phyloP scores from a whole-genome alignment of 1,140 invertebrate genomes.

The Ips typographus region DNA sequence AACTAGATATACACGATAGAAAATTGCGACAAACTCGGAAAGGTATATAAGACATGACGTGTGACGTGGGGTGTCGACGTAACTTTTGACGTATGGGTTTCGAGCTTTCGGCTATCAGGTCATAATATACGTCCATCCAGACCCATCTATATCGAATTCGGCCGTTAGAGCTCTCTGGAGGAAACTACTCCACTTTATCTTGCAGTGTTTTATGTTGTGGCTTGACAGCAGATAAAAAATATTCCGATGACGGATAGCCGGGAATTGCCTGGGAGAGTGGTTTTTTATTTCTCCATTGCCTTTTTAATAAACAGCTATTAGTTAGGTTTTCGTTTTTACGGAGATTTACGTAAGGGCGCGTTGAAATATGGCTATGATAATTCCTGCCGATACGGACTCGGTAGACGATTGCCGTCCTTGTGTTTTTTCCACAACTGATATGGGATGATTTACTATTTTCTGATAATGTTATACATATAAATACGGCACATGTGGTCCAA shows the following conservation, averaged over 20 bases:
- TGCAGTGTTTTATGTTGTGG: conserved; percentile 46
- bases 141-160: conserved; percentile 45
- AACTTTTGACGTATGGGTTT: conserved; percentile 41
- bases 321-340: conserved; percentile 41
- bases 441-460: too few species aligned
- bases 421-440: neutral
- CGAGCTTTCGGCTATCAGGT: conserved; percentile 30
- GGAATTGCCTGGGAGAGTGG: conserved; percentile 41
- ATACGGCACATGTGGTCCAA: too few species aligned
- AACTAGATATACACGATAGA: too few species aligned
- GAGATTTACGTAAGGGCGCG: conserved; percentile 32
- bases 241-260: conserved; percentile 47
- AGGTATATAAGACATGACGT: conserved; percentile 29
- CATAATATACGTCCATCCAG: conserved; percentile 37
- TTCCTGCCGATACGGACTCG: conserved; percentile 6
- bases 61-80: conserved; percentile 38
- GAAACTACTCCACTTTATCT: conserved; percentile 49
- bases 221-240: conserved; percentile 49
- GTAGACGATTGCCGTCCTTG: conserved; percentile 9
- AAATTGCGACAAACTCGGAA: neutral
- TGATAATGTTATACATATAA: too few species aligned
- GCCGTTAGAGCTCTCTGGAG: conserved; percentile 46
- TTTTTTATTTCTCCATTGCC: conserved; percentile 46
- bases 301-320: conserved; percentile 50
- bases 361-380: conserved; percentile 39